phyloP scores from a whole-genome alignment of 2,888 invertebrate genomes.

The Sarcophaga subvicina region DNA sequence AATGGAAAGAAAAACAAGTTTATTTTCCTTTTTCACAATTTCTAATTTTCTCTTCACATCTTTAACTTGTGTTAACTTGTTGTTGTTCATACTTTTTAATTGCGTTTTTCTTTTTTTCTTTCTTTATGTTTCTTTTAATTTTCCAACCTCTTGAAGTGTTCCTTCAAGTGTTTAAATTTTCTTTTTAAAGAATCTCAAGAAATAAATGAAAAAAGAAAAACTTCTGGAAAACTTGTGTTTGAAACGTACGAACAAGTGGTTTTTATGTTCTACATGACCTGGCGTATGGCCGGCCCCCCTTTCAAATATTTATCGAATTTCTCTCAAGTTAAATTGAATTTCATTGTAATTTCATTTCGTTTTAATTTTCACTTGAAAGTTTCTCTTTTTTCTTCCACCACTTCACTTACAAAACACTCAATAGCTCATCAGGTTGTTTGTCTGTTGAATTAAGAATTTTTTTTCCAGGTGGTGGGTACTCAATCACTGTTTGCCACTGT shows the following conservation, averaged over 20 bases:
- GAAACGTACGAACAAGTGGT: not conserved
- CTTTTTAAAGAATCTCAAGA: not conserved
- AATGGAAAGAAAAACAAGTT: not conserved
- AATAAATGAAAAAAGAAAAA: too few relatives aligned
- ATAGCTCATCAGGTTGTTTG: not conserved
- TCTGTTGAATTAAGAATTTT: not conserved
- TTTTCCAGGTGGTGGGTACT: not conserved
- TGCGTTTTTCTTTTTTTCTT: too few relatives aligned
- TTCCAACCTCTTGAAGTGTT: not conserved
- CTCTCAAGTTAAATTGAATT: slow-evolving; percentile 37
- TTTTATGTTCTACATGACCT: not conserved
- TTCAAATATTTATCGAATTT: slow-evolving; percentile 18
- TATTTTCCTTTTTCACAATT: not conserved
- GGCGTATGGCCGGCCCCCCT: not conserved
- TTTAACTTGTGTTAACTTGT: not conserved
- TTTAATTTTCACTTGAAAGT: slow-evolving; percentile 3
- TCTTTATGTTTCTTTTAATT: slow-evolving; percentile 31
- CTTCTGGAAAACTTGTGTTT: too few relatives aligned
- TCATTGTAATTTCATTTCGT: slow-evolving; percentile 24
- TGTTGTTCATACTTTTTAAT: not conserved
- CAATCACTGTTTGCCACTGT: not conserved
- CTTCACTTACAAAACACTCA: not conserved
- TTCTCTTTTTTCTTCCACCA: not conserved
- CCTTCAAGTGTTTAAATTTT: slow-evolving; percentile 8
- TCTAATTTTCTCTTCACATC: not conserved